phyloP scores from a whole-genome alignment of 2,888 invertebrate species.

The Craniophora ligustri region DNA sequence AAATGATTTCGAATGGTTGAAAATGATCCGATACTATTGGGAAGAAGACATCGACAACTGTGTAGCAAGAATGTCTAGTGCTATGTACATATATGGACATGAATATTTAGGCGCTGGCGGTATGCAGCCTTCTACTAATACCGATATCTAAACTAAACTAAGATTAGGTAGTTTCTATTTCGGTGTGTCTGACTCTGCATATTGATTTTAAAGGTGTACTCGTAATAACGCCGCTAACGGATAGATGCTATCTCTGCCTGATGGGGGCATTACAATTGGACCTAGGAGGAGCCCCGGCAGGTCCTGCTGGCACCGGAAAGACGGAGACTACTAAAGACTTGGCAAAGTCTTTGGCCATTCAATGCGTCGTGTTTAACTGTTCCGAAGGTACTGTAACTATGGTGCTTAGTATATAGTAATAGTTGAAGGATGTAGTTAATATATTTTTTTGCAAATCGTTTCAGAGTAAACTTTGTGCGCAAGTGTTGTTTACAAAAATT shows the following conservation, averaged over 20 bases:
- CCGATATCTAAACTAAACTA: not conserved
- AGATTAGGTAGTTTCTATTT: too few relatives aligned
- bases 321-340: slow-evolving; percentile 97
- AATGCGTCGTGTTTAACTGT: slow-evolving; percentile 97
- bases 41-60: slow-evolving; percentile 93
- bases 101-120: slow-evolving; percentile 96
- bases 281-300: slow-evolving; percentile 96
- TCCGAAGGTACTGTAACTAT: slow-evolving; percentile 91
- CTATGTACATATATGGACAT: slow-evolving; percentile 94
- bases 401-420: not conserved
- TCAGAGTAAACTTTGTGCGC: too few relatives aligned
- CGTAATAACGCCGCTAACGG: slow-evolving; percentile 96
- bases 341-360: slow-evolving; percentile 95
- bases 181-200: not conserved
- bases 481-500: too few relatives aligned
- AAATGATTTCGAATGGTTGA: slow-evolving; percentile 95
- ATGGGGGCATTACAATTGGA: slow-evolving; percentile 97
- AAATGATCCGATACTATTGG: slow-evolving; percentile 97
- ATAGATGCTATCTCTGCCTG: slow-evolving; percentile 95
- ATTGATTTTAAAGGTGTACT: slow-evolving; percentile 87
- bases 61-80: slow-evolving; percentile 95
- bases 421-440: too few relatives aligned
- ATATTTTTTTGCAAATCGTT: too few relatives aligned
- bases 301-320: slow-evolving; percentile 95
- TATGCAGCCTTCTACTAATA: slow-evolving; percentile 37